phyloP scores from a whole-genome alignment of 2,888 invertebrate genomes.

The Odontocolon sp. region DNA sequence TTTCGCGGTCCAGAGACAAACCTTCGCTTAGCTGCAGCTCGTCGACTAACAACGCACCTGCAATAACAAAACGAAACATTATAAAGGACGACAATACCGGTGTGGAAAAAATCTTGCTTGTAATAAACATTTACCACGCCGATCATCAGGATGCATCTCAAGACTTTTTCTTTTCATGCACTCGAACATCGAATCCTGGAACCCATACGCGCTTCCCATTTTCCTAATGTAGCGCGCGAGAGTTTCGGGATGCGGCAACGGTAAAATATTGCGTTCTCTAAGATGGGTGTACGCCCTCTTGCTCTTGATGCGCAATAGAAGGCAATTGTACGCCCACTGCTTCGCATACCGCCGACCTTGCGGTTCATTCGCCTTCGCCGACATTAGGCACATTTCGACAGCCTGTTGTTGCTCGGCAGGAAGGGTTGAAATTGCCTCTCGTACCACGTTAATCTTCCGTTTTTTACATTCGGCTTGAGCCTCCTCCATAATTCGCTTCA shows the following conservation, averaged over 20 bases:
- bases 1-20: slow-evolving; percentile 57
- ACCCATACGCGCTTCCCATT: slow-evolving; percentile 48
- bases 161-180: slow-evolving; percentile 44
- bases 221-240: background rate
- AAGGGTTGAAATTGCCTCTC: slow-evolving; percentile 25
- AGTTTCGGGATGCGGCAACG: slow-evolving; percentile 35
- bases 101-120: too few species aligned
- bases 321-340: slow-evolving; percentile 50
- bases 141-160: slow-evolving; percentile 36
- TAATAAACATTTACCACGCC: slow-evolving; percentile 35
- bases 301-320: slow-evolving; percentile 50
- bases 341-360: slow-evolving; percentile 49
- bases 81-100: too few species aligned
- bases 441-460: slow-evolving; percentile 7
- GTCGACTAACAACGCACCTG: slow-evolving; percentile 52
- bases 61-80: background rate
- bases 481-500: background rate
- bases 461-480: background rate
- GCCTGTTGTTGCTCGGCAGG: slow-evolving; percentile 24
- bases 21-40: slow-evolving; percentile 65
- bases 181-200: slow-evolving; percentile 52
- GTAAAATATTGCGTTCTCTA: slow-evolving; percentile 31
- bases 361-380: slow-evolving; percentile 25
- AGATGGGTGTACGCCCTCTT: slow-evolving; percentile 36
- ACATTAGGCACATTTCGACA: slow-evolving; percentile 31